phyloP scores from a whole-genome alignment of 2,888 invertebrate genomes.

The Pandemis heparana region DNA sequence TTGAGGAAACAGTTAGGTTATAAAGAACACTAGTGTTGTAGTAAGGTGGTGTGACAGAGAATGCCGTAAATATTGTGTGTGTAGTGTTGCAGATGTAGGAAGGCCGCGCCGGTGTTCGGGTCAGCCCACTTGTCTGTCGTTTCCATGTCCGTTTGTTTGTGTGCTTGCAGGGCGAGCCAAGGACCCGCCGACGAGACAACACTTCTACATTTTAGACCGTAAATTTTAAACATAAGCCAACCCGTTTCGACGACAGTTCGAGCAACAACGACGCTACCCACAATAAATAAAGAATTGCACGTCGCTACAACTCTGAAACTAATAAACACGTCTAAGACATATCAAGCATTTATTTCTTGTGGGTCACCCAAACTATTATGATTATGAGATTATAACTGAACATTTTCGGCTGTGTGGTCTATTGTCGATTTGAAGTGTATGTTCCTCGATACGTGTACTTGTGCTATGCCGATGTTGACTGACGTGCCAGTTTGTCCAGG shows the following conservation, averaged over 20 bases:
- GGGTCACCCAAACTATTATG: slow-evolving; percentile 59
- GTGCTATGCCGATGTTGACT: slow-evolving; percentile 71
- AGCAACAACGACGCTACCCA: slow-evolving; percentile 49
- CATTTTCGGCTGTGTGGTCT: slow-evolving; percentile 72
- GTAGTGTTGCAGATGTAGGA: slow-evolving; percentile 84
- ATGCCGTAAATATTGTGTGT: slow-evolving; percentile 61
- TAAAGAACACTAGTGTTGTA: background rate
- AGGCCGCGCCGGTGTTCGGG: slow-evolving; percentile 70
- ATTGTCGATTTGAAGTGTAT: slow-evolving; percentile 49
- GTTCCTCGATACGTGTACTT: slow-evolving; percentile 50
- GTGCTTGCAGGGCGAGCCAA: slow-evolving; percentile 74
- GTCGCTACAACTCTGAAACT: slow-evolving; percentile 20
- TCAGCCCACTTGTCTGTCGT: slow-evolving; percentile 52
- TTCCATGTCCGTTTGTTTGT: slow-evolving; percentile 83
- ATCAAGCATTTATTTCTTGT: slow-evolving; percentile 69
- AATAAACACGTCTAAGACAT: slow-evolving; percentile 48
- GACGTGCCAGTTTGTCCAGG: slow-evolving; percentile 82
- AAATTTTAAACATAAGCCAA: slow-evolving; percentile 51
- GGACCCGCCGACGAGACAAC: slow-evolving; percentile 60
- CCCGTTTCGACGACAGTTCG: slow-evolving; percentile 31
- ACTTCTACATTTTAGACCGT: slow-evolving; percentile 68
- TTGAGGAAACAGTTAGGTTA: background rate
- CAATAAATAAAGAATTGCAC: slow-evolving; percentile 59
- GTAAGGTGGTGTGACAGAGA: background rate
- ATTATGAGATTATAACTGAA: slow-evolving; percentile 53